phyloP scores from a whole-genome alignment of 92 coral and sea anemone genomes.

The Pocillopora grandis region DNA sequence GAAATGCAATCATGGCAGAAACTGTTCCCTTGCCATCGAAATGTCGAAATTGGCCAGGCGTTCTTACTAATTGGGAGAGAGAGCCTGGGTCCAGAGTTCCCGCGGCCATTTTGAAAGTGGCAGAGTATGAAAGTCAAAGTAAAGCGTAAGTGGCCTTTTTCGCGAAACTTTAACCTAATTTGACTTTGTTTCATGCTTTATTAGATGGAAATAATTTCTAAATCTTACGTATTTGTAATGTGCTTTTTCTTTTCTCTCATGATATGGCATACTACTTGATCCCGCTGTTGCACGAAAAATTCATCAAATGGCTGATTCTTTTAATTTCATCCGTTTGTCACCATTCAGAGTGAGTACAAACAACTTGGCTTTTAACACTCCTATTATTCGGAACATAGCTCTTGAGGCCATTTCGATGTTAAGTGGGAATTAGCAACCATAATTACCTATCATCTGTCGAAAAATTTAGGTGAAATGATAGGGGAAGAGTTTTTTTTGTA shows the following conservation, averaged over 20 bases:
- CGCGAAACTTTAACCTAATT: background rate
- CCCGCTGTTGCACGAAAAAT: background rate
- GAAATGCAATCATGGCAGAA: background rate
- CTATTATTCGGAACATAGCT: background rate
- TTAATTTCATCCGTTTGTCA: no score
- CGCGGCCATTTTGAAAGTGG: constrained; percentile 46
- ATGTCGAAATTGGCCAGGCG: constrained; percentile 30
- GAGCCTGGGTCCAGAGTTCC: background rate
- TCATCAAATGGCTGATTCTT: background rate
- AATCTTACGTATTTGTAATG: background rate
- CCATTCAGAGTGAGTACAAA: constrained; percentile 27
- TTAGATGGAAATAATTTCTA: background rate
- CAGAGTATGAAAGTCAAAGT: constrained; percentile 58
- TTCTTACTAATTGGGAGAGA: background rate
- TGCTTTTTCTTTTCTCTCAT: background rate
- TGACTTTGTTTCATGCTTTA: background rate
- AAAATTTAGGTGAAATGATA: background rate
- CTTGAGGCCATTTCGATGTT: no score
- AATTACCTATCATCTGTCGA: background rate
- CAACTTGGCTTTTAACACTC: background rate
- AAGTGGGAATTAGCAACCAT: background rate
- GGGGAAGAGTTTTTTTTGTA: background rate
- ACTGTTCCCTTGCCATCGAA: background rate
- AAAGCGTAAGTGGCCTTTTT: constrained; percentile 50
- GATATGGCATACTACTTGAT: background rate